Conservation (phyloP, 2,113 vertebrate genomes). For the Anthoscopus minutus region DNA sequence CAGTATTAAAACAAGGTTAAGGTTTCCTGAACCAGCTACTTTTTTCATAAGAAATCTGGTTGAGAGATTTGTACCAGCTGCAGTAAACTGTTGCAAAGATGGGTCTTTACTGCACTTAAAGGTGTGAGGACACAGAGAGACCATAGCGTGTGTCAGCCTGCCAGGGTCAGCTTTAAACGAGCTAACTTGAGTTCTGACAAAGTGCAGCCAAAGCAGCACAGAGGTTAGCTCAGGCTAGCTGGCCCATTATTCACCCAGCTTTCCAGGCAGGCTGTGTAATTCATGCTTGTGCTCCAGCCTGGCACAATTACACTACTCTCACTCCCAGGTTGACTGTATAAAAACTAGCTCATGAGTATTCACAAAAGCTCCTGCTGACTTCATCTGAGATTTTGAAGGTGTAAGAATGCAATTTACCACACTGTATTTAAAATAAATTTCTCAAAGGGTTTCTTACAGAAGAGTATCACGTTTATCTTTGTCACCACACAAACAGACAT, state of each 20-base stretch:
- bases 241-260: background rate
- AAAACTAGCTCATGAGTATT: background rate
- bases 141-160: rapidly evolving
- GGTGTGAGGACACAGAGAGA: background rate
- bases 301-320: background rate
- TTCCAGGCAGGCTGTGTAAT: background rate
- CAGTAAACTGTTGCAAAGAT: background rate
- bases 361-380: background rate
- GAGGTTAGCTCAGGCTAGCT: conserved; percentile 23
- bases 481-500: background rate
- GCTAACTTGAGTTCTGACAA: background rate
- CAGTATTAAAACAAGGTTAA: background rate
- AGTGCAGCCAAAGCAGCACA: background rate
- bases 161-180: background rate
- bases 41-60: background rate
- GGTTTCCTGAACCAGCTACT: background rate
- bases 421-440: background rate
- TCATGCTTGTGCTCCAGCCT: background rate
- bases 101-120: background rate
- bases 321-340: background rate
- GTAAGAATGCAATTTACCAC: background rate
- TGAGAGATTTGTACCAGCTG: background rate
- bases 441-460: background rate
- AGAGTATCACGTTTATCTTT: background rate
- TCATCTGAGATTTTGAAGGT: background rate